A percentile compares a stretch with the other conserved stretches of the same genome.
Evolutionary conservation across 92 coral and sea anemone species (phyloP).

Genomic region (Porites evermanni): DNA sequence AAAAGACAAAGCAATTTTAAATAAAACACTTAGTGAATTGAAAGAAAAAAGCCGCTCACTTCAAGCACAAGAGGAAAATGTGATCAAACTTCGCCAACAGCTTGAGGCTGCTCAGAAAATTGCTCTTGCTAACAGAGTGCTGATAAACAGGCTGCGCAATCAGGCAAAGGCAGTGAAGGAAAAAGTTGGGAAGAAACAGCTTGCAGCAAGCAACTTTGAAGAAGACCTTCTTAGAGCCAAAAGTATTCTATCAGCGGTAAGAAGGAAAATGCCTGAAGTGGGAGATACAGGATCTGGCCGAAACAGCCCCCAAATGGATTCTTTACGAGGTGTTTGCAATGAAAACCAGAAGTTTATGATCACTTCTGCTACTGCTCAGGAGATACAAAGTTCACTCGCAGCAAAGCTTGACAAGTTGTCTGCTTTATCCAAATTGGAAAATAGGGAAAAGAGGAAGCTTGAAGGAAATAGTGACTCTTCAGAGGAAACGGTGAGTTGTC

Average conservation of each 20-base stretch:
- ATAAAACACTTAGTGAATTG: slow-evolving; percentile 62
- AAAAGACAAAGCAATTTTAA: slow-evolving; percentile 69
- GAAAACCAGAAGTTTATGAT: slow-evolving; percentile 37
- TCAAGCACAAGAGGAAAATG: slow-evolving; percentile 76
- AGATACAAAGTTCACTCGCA: slow-evolving; percentile 41
- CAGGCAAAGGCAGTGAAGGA: slow-evolving; percentile 79
- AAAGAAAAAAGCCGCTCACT: slow-evolving; percentile 67
- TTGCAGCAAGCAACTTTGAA: slow-evolving; percentile 68
- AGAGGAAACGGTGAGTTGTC: slow-evolving; percentile 34
- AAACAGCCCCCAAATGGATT: slow-evolving; percentile 21
- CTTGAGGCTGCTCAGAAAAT: slow-evolving; percentile 81
- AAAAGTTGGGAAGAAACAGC: slow-evolving; percentile 49
- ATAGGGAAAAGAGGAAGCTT: slow-evolving; percentile 34
- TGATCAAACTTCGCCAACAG: slow-evolving; percentile 76
- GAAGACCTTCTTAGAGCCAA: slow-evolving; percentile 84
- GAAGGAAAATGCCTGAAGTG: slow-evolving; percentile 36
- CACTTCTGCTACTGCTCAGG: slow-evolving; percentile 18
- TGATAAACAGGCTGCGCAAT: slow-evolving; percentile 72
- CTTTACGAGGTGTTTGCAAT: slow-evolving; percentile 1
- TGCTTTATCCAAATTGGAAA: slow-evolving; percentile 16
- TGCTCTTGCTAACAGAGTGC: slow-evolving; percentile 64
- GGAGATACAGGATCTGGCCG: slow-evolving; percentile 32
- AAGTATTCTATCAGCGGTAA: slow-evolving; percentile 79
- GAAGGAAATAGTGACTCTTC: slow-evolving; percentile 28
- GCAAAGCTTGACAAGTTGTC: slow-evolving; percentile 32